Conservation (phyloP, 2,113 vertebrate genomes). For the Neogobius melanostomus region DNA sequence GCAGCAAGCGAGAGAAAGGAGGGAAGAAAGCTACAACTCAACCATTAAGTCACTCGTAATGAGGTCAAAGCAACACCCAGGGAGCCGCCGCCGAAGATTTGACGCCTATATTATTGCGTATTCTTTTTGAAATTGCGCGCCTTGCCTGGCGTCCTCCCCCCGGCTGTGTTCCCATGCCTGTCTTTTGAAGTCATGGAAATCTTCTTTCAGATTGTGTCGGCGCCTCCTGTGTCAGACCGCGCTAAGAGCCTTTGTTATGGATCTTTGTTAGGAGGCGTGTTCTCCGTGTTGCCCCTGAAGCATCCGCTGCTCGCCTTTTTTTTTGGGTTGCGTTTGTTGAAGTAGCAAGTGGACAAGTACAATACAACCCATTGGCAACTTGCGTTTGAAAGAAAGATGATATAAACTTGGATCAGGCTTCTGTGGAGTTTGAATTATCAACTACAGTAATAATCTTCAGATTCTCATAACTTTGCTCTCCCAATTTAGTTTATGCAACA, state of each 20-base stretch:
- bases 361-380: neutral
- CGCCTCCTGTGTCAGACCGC: slow-evolving; percentile 21
- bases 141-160: neutral
- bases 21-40: slow-evolving; percentile 30
- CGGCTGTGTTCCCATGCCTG: slow-evolving; percentile 12
- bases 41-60: slow-evolving; percentile 54
- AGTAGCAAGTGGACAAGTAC: neutral
- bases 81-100: slow-evolving; percentile 35
- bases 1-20: slow-evolving; percentile 30
- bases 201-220: slow-evolving; percentile 23
- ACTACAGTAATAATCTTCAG: no score
- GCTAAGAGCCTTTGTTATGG: slow-evolving; percentile 12
- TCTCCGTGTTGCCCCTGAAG: neutral
- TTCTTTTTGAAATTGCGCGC: slow-evolving; percentile 4
- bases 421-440: no score
- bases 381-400: neutral
- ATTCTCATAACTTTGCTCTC: no score
- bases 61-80: slow-evolving; percentile 63
- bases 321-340: neutral
- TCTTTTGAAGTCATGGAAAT: slow-evolving; percentile 16
- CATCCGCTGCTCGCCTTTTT: neutral
- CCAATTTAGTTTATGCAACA: no score
- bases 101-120: slow-evolving; percentile 20
- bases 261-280: slow-evolving; percentile 1
- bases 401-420: no score